Evolutionary conservation across 2,797 vertebrate genomes (phyloP).

Genomic region (Crocidura indochinensis): DNA sequence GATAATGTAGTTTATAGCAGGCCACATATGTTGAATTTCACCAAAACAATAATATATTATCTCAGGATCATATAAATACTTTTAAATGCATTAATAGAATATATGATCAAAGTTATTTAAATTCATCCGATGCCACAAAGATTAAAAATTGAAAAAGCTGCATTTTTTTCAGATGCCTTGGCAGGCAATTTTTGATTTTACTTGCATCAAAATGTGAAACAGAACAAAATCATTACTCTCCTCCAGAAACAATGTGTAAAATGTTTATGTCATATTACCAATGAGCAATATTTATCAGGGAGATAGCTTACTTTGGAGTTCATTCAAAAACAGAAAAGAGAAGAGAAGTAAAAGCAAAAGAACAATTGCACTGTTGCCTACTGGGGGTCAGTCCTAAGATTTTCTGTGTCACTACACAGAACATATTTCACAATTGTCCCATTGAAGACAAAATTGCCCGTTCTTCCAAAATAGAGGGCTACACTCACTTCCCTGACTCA

Average conservation of each 20-base stretch:
- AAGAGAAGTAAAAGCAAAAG: neutral
- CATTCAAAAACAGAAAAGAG: neutral
- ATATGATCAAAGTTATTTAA: constrained; percentile 29
- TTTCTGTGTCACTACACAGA: neutral
- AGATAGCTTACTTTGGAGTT: neutral
- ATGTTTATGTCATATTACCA: neutral
- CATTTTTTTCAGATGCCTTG: neutral
- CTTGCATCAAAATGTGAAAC: neutral
- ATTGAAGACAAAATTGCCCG: neutral
- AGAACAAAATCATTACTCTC: neutral
- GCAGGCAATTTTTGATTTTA: neutral
- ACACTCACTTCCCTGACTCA: neutral
- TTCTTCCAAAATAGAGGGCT: neutral
- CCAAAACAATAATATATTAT: neutral
- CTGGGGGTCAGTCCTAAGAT: neutral
- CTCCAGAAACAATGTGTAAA: neutral
- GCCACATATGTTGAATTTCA: neutral
- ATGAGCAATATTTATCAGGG: neutral
- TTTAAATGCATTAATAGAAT: constrained; percentile 30
- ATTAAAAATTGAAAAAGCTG: neutral
- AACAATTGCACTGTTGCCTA: neutral
- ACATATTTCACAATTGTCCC: neutral
- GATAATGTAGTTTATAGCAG: neutral
- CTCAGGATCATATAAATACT: neutral
- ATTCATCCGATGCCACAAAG: neutral